Evolutionary conservation across 2,797 vertebrate genomes (phyloP).

Genomic region (Characodon lateralis): DNA sequence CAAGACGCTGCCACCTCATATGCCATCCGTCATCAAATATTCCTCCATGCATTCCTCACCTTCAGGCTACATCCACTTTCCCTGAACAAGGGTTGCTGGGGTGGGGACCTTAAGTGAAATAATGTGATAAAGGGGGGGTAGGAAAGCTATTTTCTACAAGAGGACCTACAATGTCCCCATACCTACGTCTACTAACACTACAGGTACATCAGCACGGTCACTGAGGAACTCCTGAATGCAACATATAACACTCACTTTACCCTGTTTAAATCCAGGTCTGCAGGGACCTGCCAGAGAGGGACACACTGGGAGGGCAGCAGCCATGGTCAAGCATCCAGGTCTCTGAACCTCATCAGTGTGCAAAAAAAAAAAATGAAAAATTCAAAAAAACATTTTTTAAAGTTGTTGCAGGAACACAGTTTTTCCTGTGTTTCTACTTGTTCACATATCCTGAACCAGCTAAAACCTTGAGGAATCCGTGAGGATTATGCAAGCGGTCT

Average conservation of each 20-base stretch:
- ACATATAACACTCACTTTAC: conserved; percentile 94
- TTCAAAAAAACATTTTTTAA: conserved; percentile 58
- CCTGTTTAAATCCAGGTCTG: conserved; percentile 91
- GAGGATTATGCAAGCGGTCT: conserved; percentile 56
- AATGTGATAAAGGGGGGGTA: conserved; percentile 67
- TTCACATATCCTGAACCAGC: conserved; percentile 46
- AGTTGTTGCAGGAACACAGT: conserved; percentile 70
- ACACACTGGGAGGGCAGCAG: conserved; percentile 68
- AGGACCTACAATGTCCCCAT: conserved; percentile 87
- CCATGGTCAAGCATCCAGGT: conserved; percentile 55
- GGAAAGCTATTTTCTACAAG: conserved; percentile 74
- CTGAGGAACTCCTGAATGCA: conserved; percentile 86
- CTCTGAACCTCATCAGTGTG: conserved; percentile 67
- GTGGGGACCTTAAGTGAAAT: conserved; percentile 25
- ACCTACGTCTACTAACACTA: conserved; percentile 85
- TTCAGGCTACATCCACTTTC: conserved; percentile 79
- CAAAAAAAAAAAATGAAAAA: conserved; percentile 63
- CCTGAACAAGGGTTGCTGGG: conserved; percentile 28
- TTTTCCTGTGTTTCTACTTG: conserved; percentile 63
- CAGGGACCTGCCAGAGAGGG: conserved; percentile 85
- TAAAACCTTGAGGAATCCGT: conserved; percentile 38
- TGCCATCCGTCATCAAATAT: conserved; percentile 26
- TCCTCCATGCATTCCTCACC: conserved; percentile 60
- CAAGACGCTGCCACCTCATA: not conserved
- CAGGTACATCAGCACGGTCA: conserved; percentile 86